Conservation (phyloP, 2,888 invertebrate species). For the Caenorhabditis angaria region DNA sequence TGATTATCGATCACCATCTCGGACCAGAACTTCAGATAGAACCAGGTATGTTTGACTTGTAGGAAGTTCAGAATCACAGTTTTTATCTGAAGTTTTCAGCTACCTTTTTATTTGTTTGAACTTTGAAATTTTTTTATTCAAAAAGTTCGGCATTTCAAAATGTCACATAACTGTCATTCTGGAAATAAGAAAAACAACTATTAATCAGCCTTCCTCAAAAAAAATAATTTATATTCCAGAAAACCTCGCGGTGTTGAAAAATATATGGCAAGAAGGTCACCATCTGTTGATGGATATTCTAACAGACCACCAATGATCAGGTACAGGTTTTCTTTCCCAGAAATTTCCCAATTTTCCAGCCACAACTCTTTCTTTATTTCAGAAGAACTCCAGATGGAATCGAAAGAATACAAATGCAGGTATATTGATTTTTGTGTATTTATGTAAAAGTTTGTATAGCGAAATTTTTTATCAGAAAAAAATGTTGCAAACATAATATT, state of each 20-base stretch:
- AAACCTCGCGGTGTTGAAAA: conserved; percentile 30
- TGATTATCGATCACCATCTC: background rate
- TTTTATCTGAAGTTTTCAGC: no score
- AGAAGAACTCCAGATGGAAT: conserved; percentile 37
- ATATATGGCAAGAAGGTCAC: conserved; percentile 36
- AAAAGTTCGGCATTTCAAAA: no score
- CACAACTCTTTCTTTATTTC: background rate
- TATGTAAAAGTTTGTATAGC: background rate
- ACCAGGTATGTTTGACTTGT: no score
- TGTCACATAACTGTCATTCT: no score
- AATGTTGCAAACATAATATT: background rate
- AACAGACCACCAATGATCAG: conserved; percentile 28
- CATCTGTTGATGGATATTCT: conserved; percentile 33
- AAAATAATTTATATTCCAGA: background rate
- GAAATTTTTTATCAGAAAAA: background rate
- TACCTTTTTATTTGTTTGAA: no score
- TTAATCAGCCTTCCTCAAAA: background rate
- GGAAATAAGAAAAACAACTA: background rate
- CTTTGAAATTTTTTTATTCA: no score
- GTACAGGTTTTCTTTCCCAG: conserved; percentile 7
- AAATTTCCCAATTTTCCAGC: no score
- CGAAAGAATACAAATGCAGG: conserved; percentile 19
- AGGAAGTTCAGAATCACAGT: no score
- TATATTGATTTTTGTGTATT: conserved; percentile 22
- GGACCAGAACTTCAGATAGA: background rate